Conservation (phyloP, 2,888 invertebrate genomes). For the Ophraella communa region DNA sequence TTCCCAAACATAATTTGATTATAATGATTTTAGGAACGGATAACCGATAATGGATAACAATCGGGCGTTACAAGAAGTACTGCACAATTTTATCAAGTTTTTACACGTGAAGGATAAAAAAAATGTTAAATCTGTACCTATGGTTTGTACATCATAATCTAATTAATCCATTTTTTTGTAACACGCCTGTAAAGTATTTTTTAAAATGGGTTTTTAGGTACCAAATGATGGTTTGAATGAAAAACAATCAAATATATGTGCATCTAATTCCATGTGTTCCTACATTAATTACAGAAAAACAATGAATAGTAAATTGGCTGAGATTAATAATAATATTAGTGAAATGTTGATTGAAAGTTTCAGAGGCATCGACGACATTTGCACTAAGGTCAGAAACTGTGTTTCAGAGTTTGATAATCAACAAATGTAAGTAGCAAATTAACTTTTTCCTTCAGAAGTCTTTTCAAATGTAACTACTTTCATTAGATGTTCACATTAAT, state of each 20-base stretch:
- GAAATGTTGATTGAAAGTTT: constrained; percentile 43
- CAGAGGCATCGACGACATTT: constrained; percentile 45
- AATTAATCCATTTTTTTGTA: background rate
- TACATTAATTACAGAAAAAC: constrained; percentile 39
- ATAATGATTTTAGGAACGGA: too few relatives aligned
- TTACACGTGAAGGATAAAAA: background rate
- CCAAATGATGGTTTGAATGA: background rate
- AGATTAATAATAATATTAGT: constrained; percentile 45
- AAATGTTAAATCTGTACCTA: background rate
- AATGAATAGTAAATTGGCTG: constrained; percentile 39
- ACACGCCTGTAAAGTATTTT: background rate
- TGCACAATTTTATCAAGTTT: background rate
- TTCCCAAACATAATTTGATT: too few relatives aligned
- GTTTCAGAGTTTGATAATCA: constrained; percentile 27
- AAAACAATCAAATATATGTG: background rate
- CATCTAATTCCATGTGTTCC: constrained; percentile 15
- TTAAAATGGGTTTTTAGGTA: background rate
- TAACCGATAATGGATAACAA: background rate
- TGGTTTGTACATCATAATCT: background rate
- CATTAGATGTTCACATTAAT: too few relatives aligned
- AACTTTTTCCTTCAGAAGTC: background rate
- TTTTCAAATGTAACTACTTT: too few relatives aligned
- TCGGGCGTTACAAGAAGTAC: background rate
- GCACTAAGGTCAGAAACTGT: constrained; percentile 45
- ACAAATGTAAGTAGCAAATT: constrained; percentile 3